Conservation (phyloP, 37 sponge, comb jelly and placozoan species). For the Hormiphora californensis region DNA sequence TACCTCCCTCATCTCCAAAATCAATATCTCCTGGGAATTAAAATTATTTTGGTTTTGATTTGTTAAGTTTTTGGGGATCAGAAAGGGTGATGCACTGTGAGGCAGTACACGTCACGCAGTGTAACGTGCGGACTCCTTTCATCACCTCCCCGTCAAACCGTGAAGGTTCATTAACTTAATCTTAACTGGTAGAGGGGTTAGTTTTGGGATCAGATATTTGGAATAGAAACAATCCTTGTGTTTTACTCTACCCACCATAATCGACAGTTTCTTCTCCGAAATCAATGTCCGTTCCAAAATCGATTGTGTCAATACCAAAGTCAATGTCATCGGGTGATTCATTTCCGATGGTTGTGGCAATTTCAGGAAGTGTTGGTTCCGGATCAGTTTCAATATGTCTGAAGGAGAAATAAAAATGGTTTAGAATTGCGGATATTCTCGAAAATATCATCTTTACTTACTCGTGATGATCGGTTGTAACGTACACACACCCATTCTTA, state of each 20-base stretch:
- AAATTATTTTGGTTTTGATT: background rate
- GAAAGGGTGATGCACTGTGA: slow-evolving; percentile 29
- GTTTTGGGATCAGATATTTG: background rate
- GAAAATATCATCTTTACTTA: background rate
- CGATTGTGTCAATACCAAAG: slow-evolving; percentile 44
- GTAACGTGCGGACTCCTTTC: background rate
- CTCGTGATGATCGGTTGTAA: background rate
- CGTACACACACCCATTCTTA: slow-evolving; percentile 39
- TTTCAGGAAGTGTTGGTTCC: too few relatives aligned
- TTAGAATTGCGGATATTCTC: too few relatives aligned
- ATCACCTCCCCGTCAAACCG: slow-evolving; percentile 55
- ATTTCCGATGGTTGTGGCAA: too few relatives aligned
- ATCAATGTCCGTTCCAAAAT: slow-evolving; percentile 44
- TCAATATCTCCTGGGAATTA: slow-evolving; percentile 15
- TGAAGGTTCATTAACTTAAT: slow-evolving; percentile 54
- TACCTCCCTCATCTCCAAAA: slow-evolving; percentile 24
- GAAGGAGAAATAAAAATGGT: too few relatives aligned
- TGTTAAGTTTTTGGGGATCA: slow-evolving; percentile 12
- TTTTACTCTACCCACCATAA: slow-evolving; percentile 15
- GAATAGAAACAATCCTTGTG: slow-evolving; percentile 3
- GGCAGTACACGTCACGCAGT: slow-evolving; percentile 37
- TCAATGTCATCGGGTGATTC: too few relatives aligned
- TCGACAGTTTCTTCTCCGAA: slow-evolving; percentile 38
- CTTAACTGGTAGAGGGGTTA: background rate
- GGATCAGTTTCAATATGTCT: too few relatives aligned